Evolutionary conservation across 1,140 invertebrate genomes (phyloP).

Genomic region (Geopemphigus sp.): DNA sequence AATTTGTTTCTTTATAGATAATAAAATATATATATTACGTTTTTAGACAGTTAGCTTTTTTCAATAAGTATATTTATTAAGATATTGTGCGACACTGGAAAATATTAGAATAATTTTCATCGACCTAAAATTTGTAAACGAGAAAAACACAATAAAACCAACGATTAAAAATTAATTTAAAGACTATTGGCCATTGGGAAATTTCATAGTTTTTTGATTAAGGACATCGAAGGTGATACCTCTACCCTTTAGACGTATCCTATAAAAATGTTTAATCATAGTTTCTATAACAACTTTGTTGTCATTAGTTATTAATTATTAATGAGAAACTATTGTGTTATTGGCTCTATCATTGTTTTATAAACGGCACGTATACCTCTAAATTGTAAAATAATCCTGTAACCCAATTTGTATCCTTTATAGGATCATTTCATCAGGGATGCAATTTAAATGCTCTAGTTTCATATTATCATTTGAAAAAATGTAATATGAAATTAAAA

Average conservation of each 20-base stretch:
- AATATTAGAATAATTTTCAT: too few species aligned
- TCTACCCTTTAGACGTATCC: background rate
- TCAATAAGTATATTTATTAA: too few species aligned
- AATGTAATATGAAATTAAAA: too few species aligned
- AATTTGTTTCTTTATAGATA: too few species aligned
- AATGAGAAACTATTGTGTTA: background rate
- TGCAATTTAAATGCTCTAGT: background rate
- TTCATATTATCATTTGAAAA: background rate
- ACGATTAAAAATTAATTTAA: background rate
- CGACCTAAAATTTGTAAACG: too few species aligned
- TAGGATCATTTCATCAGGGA: background rate
- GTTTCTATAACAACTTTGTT: background rate
- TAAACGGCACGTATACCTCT: background rate
- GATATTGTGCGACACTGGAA: too few species aligned
- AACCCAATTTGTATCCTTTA: background rate
- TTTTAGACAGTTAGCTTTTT: too few species aligned
- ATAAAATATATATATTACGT: too few species aligned
- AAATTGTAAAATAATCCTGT: background rate
- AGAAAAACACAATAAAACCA: too few species aligned
- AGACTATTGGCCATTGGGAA: background rate
- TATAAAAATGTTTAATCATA: background rate
- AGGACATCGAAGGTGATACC: background rate
- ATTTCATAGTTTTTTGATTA: background rate
- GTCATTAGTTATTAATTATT: background rate
- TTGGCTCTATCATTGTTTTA: background rate